These are phyloP conservation scores for Maccullochella peelii DNA, from an alignment of 2,113 vertebrate genomes.

Conservation along the genomic window DNA sequence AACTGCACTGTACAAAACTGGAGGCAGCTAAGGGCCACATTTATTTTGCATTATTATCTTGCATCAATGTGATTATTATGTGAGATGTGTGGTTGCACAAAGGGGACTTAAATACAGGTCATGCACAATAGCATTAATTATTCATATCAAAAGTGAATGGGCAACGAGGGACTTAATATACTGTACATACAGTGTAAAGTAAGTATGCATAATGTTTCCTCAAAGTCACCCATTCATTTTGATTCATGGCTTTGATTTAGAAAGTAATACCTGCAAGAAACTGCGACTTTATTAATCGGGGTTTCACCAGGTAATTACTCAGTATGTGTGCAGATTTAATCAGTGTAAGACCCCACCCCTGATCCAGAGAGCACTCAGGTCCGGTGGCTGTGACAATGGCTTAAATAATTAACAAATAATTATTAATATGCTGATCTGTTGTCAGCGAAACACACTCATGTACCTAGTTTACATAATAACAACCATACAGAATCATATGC, in stretches of 20 bases:
- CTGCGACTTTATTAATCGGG: not conserved
- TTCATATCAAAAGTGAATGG: constrained; percentile 60
- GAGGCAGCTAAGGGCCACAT: constrained; percentile 35
- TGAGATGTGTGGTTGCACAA: constrained; percentile 48
- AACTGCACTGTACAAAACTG: constrained; percentile 47
- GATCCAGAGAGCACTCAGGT: not conserved
- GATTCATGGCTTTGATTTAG: constrained; percentile 45
- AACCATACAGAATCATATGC: constrained; percentile 54
- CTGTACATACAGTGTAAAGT: constrained; percentile 39
- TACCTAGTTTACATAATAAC: constrained; percentile 60
- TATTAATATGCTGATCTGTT: constrained; percentile 26
- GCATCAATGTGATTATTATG: constrained; percentile 66
- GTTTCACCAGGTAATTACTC: constrained; percentile 25
- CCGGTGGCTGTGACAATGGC: not conserved
- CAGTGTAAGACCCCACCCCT: not conserved
- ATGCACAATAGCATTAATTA: constrained; percentile 66
- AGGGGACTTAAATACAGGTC: constrained; percentile 64
- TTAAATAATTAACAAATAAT: constrained; percentile 9
- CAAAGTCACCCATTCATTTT: constrained; percentile 41
- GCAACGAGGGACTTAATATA: constrained; percentile 31
- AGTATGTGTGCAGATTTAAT: constrained; percentile 24
- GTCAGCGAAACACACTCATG: constrained; percentile 21
- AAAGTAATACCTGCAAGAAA: constrained; percentile 16
- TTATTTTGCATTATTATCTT: constrained; percentile 37
- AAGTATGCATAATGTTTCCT: constrained; percentile 27